These are phyloP conservation scores for Orthosia gothica DNA, from an alignment of 2,888 invertebrate genomes.

Conservation along the genomic window DNA sequence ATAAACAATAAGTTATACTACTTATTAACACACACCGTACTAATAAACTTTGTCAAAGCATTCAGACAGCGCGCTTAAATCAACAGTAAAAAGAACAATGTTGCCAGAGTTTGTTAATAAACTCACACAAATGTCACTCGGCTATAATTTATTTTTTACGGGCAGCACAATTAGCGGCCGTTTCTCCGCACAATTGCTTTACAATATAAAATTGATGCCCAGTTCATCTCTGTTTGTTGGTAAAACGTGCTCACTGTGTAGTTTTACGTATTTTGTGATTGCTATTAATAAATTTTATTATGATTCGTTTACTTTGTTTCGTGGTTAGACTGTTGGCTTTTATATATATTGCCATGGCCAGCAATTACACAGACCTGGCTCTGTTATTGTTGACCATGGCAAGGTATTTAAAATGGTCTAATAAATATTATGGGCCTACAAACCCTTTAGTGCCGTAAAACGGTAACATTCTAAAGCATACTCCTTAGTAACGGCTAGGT, in stretches of 20 bases:
- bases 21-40: constrained; percentile 56
- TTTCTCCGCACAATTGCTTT: constrained; percentile 74
- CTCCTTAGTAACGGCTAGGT: too few species aligned
- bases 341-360: too few species aligned
- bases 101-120: constrained; percentile 66
- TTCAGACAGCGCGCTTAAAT: constrained; percentile 59
- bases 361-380: too few species aligned
- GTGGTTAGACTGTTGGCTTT: neutral
- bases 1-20: constrained; percentile 38
- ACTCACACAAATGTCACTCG: constrained; percentile 75
- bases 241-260: constrained; percentile 56
- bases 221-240: constrained; percentile 52
- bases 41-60: constrained; percentile 65
- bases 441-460: too few species aligned
- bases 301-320: constrained; percentile 61
- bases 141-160: constrained; percentile 77
- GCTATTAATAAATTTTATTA: constrained; percentile 65
- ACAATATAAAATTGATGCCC: constrained; percentile 77
- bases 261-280: constrained; percentile 64
- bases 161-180: constrained; percentile 74
- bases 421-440: too few species aligned
- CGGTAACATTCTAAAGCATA: too few species aligned
- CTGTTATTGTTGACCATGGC: neutral
- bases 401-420: neutral
- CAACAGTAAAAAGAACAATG: constrained; percentile 74